These are phyloP conservation scores for Cygnus atratus DNA, from an alignment of 2,113 vertebrate genomes.

Conservation along the genomic window DNA sequence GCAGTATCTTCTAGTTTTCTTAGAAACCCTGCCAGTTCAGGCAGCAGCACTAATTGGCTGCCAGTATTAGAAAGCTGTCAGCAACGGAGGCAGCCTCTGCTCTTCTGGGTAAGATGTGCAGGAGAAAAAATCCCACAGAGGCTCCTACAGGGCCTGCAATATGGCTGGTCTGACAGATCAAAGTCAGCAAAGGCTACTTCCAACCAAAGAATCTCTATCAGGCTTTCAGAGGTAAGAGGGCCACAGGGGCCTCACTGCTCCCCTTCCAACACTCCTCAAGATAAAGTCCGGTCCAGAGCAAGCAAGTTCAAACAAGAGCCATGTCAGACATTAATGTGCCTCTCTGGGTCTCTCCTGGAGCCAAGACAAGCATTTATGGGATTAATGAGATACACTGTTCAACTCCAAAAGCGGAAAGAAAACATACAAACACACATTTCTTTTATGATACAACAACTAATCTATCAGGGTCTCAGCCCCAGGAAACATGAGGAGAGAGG, in stretches of 20 bases:
- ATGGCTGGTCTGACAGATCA: neutral
- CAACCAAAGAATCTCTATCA: neutral
- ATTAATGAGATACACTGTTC: neutral
- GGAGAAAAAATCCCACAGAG: neutral
- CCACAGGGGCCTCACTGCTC: neutral
- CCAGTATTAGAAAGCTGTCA: neutral
- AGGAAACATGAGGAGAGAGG: neutral
- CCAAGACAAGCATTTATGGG: neutral
- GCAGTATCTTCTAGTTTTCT: neutral
- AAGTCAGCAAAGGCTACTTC: neutral
- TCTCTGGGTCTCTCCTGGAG: neutral
- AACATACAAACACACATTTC: accelerated
- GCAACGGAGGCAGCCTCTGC: neutral
- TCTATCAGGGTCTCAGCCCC: neutral
- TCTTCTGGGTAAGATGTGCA: neutral
- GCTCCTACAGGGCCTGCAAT: accelerated
- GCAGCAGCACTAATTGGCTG: neutral
- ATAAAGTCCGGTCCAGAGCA: neutral
- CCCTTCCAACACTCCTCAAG: neutral
- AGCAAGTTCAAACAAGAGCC: neutral
- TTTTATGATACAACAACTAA: neutral
- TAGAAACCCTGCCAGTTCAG: neutral
- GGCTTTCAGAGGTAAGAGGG: neutral
- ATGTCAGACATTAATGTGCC: neutral
- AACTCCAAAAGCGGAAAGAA: neutral